These are phyloP conservation scores for Cheilosia soror DNA, from an alignment of 2,888 invertebrate genomes.

Conservation along the genomic window DNA sequence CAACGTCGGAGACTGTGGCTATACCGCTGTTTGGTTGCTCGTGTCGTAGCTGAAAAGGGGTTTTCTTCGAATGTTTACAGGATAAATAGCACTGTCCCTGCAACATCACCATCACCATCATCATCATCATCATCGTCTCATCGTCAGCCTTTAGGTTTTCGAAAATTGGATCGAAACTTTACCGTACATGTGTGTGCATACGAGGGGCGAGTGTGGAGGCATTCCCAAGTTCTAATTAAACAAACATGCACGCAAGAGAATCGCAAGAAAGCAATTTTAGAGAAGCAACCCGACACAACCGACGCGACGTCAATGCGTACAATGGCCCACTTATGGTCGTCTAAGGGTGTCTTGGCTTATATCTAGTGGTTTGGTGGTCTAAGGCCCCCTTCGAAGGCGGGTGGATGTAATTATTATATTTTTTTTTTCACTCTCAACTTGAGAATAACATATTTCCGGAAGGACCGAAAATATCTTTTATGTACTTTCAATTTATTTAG, in stretches of 20 bases:
- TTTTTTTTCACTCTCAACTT: slow-evolving; percentile 36
- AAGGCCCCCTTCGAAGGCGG: slow-evolving; percentile 38
- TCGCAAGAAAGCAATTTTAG: slow-evolving; percentile 69
- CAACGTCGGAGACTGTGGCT: slow-evolving; percentile 34
- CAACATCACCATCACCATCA: slow-evolving; percentile 17
- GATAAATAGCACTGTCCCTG: slow-evolving; percentile 64
- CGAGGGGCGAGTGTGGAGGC: slow-evolving; percentile 10
- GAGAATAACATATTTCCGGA: slow-evolving; percentile 63
- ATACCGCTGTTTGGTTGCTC: slow-evolving; percentile 32
- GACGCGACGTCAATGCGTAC: slow-evolving; percentile 22
- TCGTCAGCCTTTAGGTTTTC: slow-evolving; percentile 53
- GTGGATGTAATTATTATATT: slow-evolving; percentile 52
- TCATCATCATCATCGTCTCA: slow-evolving; percentile 25
- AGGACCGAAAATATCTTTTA: slow-evolving; percentile 63
- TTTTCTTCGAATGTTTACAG: slow-evolving; percentile 67
- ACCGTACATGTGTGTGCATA: not conserved
- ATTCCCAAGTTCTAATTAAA: slow-evolving; percentile 74
- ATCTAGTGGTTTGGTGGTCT: slow-evolving; percentile 40
- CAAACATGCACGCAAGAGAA: slow-evolving; percentile 59
- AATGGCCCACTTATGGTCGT: slow-evolving; percentile 61
- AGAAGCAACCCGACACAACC: slow-evolving; percentile 32
- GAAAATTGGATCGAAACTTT: slow-evolving; percentile 65
- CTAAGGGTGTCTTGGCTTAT: slow-evolving; percentile 7
- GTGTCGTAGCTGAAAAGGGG: slow-evolving; percentile 52
- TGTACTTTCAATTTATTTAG: slow-evolving; percentile 74